Evolutionary conservation across 1,140 invertebrate species (phyloP), one percentile per base, ranked within the genome.

Genomic region (Panagrolaimus sp.): DNA sequence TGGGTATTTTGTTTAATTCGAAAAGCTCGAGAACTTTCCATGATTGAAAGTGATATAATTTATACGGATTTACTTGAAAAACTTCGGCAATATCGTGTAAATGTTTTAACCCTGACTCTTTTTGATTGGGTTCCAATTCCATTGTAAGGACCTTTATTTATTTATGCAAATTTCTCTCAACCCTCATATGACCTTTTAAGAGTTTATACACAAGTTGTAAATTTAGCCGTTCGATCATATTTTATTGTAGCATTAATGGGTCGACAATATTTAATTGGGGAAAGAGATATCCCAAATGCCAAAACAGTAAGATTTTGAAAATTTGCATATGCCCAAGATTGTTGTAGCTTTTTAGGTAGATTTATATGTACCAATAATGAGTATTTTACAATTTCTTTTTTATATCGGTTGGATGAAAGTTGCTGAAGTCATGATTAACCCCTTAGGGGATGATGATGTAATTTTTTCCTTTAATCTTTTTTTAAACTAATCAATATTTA

Each of bases 381-480:
- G 90, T 0, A 89, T 90, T 0, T 84, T 94, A 47, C 84, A 85
- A 75, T 96, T 96, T 83, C 91, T 92, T 82, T 95, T 95, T 85
- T 96, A 94, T 86, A 90, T 96, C 78, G 93, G 93, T 21, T 96
- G 93, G 93, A 84, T 96, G 43, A 95, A 96, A 88, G 84, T 84
- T 8, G 63, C 28, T 21, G 63, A 64, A 64, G 63, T 43, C 17
- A 24, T 64, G 38, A 32, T 64, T 1, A 43, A 43, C 43, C 63
- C 63, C n/a, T 43, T 64, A 9, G 63, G 63, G 10, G 63, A 32
- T 9, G 63, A 64, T 64, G 63, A 64, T 64, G 46, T n/a, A 47
- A 3, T 1, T 21, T 12, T 47, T 47, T 15, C 14, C 4, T 47
- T 47, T 3, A 26, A 4, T 5, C 21, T 4, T 3, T 4, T 47